Percentiles rank a stretch among this genome's conserved stretches.
These are phyloP conservation scores for Myotis daubentonii DNA, from an alignment of 2,797 vertebrate genomes.

Conservation along the genomic window DNA sequence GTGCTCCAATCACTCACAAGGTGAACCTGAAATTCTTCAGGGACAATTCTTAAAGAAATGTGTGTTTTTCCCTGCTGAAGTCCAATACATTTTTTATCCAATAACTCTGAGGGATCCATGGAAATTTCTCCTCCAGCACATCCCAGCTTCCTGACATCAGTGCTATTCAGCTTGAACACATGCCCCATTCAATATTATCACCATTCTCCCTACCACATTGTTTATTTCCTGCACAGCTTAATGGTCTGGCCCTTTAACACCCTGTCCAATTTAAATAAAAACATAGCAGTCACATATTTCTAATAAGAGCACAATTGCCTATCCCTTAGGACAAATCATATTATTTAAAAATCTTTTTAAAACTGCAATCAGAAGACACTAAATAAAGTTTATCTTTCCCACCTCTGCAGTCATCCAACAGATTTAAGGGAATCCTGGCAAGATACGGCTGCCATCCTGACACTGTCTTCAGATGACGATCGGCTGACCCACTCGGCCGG, in stretches of 20 bases:
- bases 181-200: neutral
- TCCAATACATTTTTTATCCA: neutral
- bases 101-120: neutral
- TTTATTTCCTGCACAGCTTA: neutral
- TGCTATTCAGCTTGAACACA: neutral
- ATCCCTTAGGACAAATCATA: neutral
- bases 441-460: neutral
- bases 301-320: neutral
- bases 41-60: neutral
- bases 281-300: neutral
- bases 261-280: neutral
- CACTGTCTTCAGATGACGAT: neutral
- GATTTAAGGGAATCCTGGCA: neutral
- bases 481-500: neutral
- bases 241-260: neutral
- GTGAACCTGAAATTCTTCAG: neutral
- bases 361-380: neutral
- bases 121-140: neutral
- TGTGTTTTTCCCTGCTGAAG: neutral
- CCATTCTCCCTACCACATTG: neutral
- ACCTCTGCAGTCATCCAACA: neutral
- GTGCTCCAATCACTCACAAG: neutral
- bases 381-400: neutral
- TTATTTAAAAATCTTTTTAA: conserved; percentile 2
- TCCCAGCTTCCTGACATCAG: neutral